These are phyloP conservation scores for Holacanthella duospinosa DNA, from an alignment of 2,888 invertebrate species.

Conservation along the genomic window DNA sequence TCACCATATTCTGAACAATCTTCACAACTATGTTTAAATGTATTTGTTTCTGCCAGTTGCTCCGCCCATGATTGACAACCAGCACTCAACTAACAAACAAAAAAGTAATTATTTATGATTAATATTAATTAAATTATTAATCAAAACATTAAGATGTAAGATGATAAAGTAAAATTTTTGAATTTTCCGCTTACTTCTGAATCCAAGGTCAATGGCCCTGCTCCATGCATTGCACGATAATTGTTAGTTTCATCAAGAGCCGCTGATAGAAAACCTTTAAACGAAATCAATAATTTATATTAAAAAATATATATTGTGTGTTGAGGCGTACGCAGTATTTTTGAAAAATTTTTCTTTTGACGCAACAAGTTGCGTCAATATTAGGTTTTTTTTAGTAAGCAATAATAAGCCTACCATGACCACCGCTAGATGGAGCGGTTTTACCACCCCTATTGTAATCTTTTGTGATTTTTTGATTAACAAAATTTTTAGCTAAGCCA, in stretches of 20 bases:
- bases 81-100: neutral
- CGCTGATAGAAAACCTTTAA: neutral
- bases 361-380: too few relatives aligned
- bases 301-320: too few relatives aligned
- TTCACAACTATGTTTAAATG: neutral
- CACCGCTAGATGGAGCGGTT: too few relatives aligned
- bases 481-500: too few relatives aligned
- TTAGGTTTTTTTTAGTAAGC: too few relatives aligned
- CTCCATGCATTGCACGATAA: conserved; percentile 1
- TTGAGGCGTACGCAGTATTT: too few relatives aligned
- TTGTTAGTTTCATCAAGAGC: neutral
- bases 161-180: too few relatives aligned
- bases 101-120: neutral
- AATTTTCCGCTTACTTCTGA: neutral
- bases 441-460: too few relatives aligned
- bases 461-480: too few relatives aligned
- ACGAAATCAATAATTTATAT: too few relatives aligned
- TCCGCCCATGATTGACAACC: neutral
- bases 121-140: neutral
- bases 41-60: neutral
- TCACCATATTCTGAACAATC: conserved; percentile 3
- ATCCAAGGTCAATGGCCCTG: neutral
- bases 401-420: too few relatives aligned
- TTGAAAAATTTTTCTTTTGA: too few relatives aligned
- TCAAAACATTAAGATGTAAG: neutral